Conservation (phyloP, 1,140 invertebrate genomes). For the Homalodisca vitripennis region DNA sequence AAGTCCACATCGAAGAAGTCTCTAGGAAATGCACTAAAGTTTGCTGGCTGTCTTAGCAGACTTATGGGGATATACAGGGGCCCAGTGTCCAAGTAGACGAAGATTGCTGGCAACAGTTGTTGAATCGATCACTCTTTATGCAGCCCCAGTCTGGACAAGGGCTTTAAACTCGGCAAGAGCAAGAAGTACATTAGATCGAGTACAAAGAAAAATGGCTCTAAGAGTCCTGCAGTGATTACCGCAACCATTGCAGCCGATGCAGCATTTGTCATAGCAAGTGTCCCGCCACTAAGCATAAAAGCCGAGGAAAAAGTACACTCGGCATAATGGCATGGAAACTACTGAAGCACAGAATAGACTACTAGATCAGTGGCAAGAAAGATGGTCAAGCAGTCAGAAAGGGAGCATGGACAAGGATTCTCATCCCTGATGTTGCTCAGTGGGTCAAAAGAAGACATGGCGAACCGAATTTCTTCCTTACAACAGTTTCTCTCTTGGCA, state of each 20-base stretch:
- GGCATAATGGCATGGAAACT: not conserved
- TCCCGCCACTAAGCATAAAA: not conserved
- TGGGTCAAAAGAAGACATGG: not conserved
- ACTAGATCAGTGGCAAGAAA: not conserved
- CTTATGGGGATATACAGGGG: not conserved
- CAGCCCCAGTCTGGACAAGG: not conserved
- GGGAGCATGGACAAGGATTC: not conserved
- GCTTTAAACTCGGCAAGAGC: not conserved
- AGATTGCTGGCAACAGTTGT: slow-evolving; percentile 2
- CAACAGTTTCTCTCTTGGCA: not conserved
- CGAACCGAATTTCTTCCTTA: not conserved
- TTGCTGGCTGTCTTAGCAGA: not conserved
- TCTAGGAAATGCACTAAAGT: not conserved
- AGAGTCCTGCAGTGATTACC: not conserved
- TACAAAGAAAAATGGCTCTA: not conserved
- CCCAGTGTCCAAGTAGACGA: not conserved
- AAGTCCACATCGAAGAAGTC: not conserved
- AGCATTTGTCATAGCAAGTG: not conserved
- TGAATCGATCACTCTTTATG: not conserved
- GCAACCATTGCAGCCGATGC: not conserved
- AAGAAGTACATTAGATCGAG: not conserved
- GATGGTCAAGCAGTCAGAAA: not conserved
- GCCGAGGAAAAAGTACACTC: not conserved
- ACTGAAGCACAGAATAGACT: not conserved
- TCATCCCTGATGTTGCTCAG: not conserved